Evolutionary conservation across 2,888 invertebrate genomes (phyloP).

Genomic region (Drosophila melanosoma): DNA sequence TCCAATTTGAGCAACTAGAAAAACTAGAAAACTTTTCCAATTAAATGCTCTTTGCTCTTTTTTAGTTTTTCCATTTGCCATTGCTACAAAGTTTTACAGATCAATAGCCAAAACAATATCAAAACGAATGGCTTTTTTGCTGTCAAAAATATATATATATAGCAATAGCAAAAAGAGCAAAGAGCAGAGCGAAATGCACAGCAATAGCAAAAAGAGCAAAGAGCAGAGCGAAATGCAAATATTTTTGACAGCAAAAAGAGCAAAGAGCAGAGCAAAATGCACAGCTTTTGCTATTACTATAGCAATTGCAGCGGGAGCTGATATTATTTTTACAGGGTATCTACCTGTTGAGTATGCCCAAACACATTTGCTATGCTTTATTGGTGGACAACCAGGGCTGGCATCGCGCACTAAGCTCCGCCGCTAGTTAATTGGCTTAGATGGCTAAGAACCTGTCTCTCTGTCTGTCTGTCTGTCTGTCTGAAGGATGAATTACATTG

Average conservation of each 20-base stretch:
- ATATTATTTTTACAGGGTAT: not conserved
- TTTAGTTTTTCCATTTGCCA: not conserved
- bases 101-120: not conserved
- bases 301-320: too few species aligned
- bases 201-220: not conserved
- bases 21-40: not conserved
- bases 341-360: not conserved
- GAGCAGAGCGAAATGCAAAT: not conserved
- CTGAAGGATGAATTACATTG: constrained; percentile 5
- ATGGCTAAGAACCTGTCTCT: not conserved
- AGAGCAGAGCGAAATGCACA: too few species aligned
- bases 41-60: not conserved
- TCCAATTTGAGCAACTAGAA: not conserved
- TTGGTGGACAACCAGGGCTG: not conserved
- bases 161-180: too few species aligned
- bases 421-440: constrained; percentile 37
- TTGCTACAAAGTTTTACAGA: not conserved
- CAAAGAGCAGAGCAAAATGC: not conserved
- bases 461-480: constrained; percentile 3
- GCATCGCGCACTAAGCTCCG: constrained; percentile 11
- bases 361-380: constrained; percentile 19
- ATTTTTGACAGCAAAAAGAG: not conserved
- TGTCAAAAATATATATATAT: too few species aligned
- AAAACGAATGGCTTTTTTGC: not conserved
- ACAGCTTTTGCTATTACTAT: not conserved